Conservation (phyloP, 2,888 invertebrate species). For the Caradrina clavipalpis region DNA sequence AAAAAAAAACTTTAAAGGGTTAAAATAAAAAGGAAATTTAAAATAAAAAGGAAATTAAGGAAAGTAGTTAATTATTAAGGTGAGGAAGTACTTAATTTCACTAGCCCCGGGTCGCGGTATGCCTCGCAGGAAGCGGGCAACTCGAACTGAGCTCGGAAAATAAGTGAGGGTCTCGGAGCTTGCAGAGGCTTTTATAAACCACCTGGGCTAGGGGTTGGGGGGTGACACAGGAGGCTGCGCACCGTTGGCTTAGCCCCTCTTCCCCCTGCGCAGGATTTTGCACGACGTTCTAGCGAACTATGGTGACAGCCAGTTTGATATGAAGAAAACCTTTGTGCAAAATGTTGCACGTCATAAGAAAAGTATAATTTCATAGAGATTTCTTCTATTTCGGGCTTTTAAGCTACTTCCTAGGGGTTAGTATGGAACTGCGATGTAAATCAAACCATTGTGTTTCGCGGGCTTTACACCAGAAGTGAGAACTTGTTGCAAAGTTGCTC, state of each 20-base stretch:
- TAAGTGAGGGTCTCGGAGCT: conserved; percentile 21
- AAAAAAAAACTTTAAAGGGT: not conserved
- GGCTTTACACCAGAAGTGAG: conserved; percentile 7
- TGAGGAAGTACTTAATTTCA: not conserved
- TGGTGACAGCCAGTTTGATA: conserved; percentile 69
- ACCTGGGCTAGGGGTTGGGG: conserved; percentile 49
- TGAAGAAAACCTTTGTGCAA: conserved; percentile 61
- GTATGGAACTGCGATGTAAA: not conserved
- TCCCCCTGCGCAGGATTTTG: conserved; percentile 71
- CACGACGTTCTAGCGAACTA: conserved; percentile 65
- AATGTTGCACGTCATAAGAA: conserved; percentile 31
- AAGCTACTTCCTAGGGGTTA: not conserved
- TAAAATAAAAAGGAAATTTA: not conserved
- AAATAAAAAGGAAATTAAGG: not conserved
- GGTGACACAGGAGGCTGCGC: conserved; percentile 70
- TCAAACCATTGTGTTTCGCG: conserved; percentile 35
- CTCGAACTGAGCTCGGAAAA: not conserved
- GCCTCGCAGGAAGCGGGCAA: no score
- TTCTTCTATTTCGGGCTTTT: not conserved
- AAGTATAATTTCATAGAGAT: not conserved
- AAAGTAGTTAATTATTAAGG: no score
- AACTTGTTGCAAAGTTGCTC: conserved; percentile 8
- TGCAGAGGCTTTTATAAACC: conserved; percentile 59
- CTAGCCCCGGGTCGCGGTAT: no score
- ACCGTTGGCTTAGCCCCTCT: conserved; percentile 49